These are phyloP conservation scores for Cygnus atratus DNA, from an alignment of 2,113 vertebrate species.

Conservation along the genomic window DNA sequence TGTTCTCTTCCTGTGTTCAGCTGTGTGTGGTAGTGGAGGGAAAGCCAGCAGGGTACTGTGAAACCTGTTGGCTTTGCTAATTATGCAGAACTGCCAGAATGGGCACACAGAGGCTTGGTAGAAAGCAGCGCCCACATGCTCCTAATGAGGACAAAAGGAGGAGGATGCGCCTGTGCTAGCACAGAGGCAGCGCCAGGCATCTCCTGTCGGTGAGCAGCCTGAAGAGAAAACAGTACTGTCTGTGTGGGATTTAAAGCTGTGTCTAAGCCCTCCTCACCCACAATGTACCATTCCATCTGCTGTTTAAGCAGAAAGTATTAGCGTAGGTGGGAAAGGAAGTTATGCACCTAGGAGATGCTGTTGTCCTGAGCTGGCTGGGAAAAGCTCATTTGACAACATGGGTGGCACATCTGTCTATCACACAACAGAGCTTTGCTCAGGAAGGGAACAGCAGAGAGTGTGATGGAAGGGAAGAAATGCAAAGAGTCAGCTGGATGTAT, in stretches of 20 bases:
- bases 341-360: not conserved
- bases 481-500: not conserved
- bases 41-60: not conserved
- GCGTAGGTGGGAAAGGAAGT: not conserved
- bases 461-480: not conserved
- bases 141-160: conserved; percentile 1
- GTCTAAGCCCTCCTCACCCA: not conserved
- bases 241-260: not conserved
- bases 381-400: not conserved
- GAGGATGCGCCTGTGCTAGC: not conserved
- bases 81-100: not conserved
- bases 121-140: not conserved
- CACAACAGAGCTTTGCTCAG: not conserved
- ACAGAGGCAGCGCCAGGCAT: not conserved
- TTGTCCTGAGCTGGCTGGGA: not conserved
- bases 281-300: not conserved
- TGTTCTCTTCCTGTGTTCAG: not conserved
- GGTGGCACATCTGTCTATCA: not conserved
- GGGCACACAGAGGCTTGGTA: not conserved
- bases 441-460: not conserved
- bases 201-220: not conserved
- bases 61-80: not conserved
- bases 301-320: not conserved
- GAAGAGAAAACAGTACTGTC: not conserved
- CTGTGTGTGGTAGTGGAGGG: not conserved